Percentiles rank a stretch among this genome's conserved stretches.
Conservation (phyloP, 2,113 vertebrate genomes). For the Phyllopteryx taeniolatus region DNA sequence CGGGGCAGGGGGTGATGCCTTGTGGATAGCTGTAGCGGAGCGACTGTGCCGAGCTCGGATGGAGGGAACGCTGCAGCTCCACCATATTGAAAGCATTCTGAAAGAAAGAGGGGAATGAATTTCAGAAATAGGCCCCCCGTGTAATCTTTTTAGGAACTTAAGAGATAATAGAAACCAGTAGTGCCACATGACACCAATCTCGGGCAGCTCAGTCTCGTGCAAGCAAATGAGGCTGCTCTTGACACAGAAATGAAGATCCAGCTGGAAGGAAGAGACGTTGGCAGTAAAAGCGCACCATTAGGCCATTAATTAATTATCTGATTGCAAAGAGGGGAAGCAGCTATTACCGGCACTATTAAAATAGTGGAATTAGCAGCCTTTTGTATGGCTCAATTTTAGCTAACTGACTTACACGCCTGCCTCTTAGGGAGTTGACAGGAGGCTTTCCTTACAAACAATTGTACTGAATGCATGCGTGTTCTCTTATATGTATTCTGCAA, state of each 20-base stretch:
- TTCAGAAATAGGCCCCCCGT: background rate
- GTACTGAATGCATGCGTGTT: background rate
- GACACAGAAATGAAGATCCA: conserved; percentile 32
- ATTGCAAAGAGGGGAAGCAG: conserved; percentile 37
- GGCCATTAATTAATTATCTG: conserved; percentile 64
- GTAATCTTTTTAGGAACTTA: conserved; percentile 26
- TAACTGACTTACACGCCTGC: conserved; percentile 37
- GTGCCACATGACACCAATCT: conserved; percentile 38
- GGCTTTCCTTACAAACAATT: background rate
- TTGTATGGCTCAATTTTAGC: conserved; percentile 50
- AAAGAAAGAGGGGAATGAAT: conserved; percentile 2
- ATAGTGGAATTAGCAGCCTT: conserved; percentile 41
- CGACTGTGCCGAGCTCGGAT: conserved; percentile 76
- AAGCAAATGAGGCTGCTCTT: conserved; percentile 37
- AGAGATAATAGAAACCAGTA: conserved; percentile 36
- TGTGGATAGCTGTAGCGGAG: conserved; percentile 69
- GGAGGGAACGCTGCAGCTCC: conserved; percentile 83
- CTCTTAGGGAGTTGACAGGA: conserved; percentile 26
- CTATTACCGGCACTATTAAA: conserved; percentile 54
- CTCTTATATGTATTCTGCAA: background rate
- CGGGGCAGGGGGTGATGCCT: conserved; percentile 59
- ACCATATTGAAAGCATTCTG: conserved; percentile 86
- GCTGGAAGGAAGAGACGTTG: conserved; percentile 25
- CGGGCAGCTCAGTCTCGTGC: conserved; percentile 37
- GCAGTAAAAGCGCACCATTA: conserved; percentile 52